A percentile compares a stretch with the other conserved stretches of the same genome.
Conservation (phyloP, 2,113 vertebrate species). For the Eolophus roseicapilla region DNA sequence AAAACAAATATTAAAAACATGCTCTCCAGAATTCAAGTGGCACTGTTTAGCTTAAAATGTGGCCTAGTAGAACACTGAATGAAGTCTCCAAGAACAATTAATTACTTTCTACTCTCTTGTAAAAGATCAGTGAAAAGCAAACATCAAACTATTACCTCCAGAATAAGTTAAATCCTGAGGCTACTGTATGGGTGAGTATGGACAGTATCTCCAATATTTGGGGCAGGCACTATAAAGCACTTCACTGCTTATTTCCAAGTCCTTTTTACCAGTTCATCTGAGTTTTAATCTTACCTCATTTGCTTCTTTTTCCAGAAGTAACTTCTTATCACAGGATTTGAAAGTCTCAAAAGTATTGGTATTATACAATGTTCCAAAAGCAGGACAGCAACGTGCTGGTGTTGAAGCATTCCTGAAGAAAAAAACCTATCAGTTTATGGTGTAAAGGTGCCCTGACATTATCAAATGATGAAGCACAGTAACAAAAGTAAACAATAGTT, state of each 20-base stretch:
- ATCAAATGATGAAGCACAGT: background rate
- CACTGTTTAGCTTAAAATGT: background rate
- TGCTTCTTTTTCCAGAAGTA: conserved; percentile 88
- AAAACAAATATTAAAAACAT: background rate
- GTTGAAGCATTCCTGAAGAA: conserved; percentile 81
- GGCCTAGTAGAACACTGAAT: background rate
- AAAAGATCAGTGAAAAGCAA: background rate
- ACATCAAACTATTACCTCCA: background rate
- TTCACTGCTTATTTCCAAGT: background rate
- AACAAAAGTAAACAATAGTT: background rate
- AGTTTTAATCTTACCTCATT: conserved; percentile 78
- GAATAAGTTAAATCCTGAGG: background rate
- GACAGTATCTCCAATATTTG: background rate
- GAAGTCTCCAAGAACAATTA: background rate
- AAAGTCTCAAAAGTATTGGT: conserved; percentile 96
- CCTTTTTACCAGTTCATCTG: background rate
- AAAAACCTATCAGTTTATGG: background rate
- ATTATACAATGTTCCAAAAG: conserved; percentile 86
- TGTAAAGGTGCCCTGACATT: background rate
- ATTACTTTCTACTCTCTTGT: background rate
- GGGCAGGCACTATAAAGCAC: background rate
- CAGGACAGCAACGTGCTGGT: conserved; percentile 87
- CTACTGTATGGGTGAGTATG: background rate
- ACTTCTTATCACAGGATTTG: conserved; percentile 91
- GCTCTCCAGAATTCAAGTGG: background rate